Conservation (phyloP, 2,113 vertebrate genomes). For the Cyanoramphus novaezelandiae region DNA sequence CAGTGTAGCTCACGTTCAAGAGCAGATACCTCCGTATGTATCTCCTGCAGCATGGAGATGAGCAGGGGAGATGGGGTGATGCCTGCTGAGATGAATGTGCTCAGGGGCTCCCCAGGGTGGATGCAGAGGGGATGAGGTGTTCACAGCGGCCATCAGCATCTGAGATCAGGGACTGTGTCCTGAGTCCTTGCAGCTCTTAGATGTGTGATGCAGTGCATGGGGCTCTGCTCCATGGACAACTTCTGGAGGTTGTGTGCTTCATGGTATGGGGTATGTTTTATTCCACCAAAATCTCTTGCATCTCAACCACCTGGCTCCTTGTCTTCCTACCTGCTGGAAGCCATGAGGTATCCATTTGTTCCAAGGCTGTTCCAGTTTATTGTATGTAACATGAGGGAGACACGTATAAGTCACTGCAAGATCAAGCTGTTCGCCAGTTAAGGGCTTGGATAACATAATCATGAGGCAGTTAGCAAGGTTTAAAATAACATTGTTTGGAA, state of each 20-base stretch:
- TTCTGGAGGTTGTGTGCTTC: neutral
- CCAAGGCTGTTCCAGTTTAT: neutral
- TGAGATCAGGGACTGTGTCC: fast-evolving
- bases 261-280: fast-evolving
- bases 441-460: conserved; percentile 53
- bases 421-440: conserved; percentile 22
- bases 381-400: neutral
- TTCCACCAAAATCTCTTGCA: neutral
- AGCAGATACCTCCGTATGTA: neutral
- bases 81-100: neutral
- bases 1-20: fast-evolving
- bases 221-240: neutral
- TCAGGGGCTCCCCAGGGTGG: neutral
- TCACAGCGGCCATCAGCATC: neutral
- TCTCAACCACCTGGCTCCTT: neutral
- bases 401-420: neutral
- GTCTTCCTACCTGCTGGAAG: neutral
- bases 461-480: conserved; percentile 65
- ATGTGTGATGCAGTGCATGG: fast-evolving
- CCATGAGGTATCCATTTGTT: neutral
- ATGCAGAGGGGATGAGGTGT: neutral
- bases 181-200: fast-evolving
- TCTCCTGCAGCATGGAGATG: neutral
- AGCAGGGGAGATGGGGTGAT: neutral
- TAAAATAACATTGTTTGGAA: conserved; percentile 67